A percentile compares a stretch with the other conserved stretches of the same genome.
Evolutionary conservation across 1,140 invertebrate species (phyloP).

Genomic region (Belonocnema kinseyi): DNA sequence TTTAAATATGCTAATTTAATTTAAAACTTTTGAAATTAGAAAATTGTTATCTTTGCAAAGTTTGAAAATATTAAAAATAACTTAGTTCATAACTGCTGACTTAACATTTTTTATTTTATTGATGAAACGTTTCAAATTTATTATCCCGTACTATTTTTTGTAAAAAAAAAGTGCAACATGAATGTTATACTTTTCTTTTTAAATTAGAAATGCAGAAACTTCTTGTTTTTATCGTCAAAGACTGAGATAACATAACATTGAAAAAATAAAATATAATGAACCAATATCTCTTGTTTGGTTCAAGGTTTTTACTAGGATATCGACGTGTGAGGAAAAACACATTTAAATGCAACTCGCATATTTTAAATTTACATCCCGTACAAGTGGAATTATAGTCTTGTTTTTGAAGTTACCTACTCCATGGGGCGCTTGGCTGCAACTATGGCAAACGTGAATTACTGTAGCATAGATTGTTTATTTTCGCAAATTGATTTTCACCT

Average conservation of each 20-base stretch:
- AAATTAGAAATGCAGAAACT: neutral
- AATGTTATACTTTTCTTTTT: too few species aligned
- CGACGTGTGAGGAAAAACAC: neutral
- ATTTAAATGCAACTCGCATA: neutral
- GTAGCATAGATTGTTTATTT: slow-evolving; percentile 23
- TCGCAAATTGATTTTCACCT: slow-evolving; percentile 7
- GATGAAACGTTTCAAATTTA: too few species aligned
- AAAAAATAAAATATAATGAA: slow-evolving; percentile 4
- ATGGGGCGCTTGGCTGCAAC: neutral
- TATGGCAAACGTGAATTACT: neutral
- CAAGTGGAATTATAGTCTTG: neutral
- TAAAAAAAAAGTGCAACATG: too few species aligned
- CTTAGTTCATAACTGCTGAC: too few species aligned
- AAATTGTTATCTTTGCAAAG: too few species aligned
- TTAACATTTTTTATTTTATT: too few species aligned
- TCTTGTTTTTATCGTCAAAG: neutral
- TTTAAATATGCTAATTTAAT: too few species aligned
- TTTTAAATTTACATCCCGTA: slow-evolving; percentile 20
- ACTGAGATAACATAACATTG: neutral
- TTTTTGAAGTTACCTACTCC: slow-evolving; percentile 24
- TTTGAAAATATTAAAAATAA: too few species aligned
- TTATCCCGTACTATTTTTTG: too few species aligned
- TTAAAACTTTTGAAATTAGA: too few species aligned
- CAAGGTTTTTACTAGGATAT: neutral
- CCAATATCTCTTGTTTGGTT: neutral